Evolutionary conservation across 2,113 vertebrate genomes (phyloP), one percentile per base, ranked within the genome.

Genomic region (Galemys pyrenaicus): DNA sequence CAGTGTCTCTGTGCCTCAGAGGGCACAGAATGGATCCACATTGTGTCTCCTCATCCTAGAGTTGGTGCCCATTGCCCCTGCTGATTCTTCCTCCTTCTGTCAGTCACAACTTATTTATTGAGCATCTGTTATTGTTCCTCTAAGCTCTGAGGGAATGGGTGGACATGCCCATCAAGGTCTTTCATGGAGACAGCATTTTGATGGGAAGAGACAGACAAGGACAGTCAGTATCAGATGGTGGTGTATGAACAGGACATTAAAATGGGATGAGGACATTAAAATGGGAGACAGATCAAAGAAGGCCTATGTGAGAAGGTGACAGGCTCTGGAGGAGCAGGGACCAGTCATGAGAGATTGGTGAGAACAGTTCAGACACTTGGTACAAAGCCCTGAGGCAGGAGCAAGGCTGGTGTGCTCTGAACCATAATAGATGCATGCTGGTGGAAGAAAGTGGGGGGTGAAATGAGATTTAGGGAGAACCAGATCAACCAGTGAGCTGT

Each of bases 11-110:
- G 71, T 19, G 64, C 64, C 77, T 46, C 78, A 32, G 82, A n/a
- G 19, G 24, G 44, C 22, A 30, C 35, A 2, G 0, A 0, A 12
- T 73, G 54, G 3, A 0, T 32, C 46, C n/a, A 19, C 54, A 13
- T 41, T 26, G 5, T 1, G 2, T 19, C 41, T 30, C 24, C 4
- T 54, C 9, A 6, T 17, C 16, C 12, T 2, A 56, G n/a, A 85
- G 56, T 26, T 22, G 54, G 54, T 56, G 54, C 54, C 7, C 22
- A 5, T 3, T 56, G 89, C 65, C 11, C n/a, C 49, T 3, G 0
- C 5, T 17, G 0, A 20, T 26, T 39, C 17, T 7, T 39, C 28
- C 30, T 71, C 30, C 5, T n/a, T 19, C 49, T 62, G 44, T 37
- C 9, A 41, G 12, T 67, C 5, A 15, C 20, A 26, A 4, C 35